phyloP scores from a whole-genome alignment of 1,140 invertebrate species.

The Drosophila ambigua region DNA sequence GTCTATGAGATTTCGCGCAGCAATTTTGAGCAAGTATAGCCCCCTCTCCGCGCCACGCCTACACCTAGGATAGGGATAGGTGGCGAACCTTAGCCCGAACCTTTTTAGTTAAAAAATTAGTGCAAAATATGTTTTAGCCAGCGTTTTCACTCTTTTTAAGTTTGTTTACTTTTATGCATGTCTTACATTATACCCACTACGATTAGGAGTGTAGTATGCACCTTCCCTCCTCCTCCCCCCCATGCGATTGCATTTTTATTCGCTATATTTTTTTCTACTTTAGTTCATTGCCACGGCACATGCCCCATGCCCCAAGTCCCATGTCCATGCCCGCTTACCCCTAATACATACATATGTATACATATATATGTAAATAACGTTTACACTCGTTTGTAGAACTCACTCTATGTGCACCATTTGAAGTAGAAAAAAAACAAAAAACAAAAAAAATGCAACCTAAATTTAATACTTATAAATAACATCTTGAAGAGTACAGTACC shows the following conservation, averaged over 20 bases:
- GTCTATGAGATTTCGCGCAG: slow-evolving; percentile 74
- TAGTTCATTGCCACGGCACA: slow-evolving; percentile 36
- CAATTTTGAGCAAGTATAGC: slow-evolving; percentile 70
- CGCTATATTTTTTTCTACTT: slow-evolving; percentile 35
- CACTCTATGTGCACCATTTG: slow-evolving; percentile 48
- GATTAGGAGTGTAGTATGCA: slow-evolving; percentile 21
- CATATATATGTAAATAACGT: background rate
- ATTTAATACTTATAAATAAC: slow-evolving; percentile 46
- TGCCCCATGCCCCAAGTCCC: background rate
- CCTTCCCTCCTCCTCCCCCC: slow-evolving; percentile 15
- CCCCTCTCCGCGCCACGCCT: background rate
- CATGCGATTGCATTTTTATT: slow-evolving; percentile 41
- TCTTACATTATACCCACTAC: slow-evolving; percentile 40
- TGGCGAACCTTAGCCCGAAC: background rate
- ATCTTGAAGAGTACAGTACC: slow-evolving; percentile 66
- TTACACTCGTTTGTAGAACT: slow-evolving; percentile 53
- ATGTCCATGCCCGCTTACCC: slow-evolving; percentile 1
- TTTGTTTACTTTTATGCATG: slow-evolving; percentile 31
- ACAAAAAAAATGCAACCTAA: slow-evolving; percentile 22
- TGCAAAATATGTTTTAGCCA: slow-evolving; percentile 37
- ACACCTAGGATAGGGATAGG: background rate
- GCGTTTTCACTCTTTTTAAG: slow-evolving; percentile 35
- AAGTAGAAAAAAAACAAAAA: slow-evolving; percentile 65
- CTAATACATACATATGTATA: slow-evolving; percentile 26
- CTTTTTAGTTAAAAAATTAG: slow-evolving; percentile 34